Evolutionary conservation across 2,797 vertebrate species (phyloP).

Genomic region (Cheirogaleus major): DNA sequence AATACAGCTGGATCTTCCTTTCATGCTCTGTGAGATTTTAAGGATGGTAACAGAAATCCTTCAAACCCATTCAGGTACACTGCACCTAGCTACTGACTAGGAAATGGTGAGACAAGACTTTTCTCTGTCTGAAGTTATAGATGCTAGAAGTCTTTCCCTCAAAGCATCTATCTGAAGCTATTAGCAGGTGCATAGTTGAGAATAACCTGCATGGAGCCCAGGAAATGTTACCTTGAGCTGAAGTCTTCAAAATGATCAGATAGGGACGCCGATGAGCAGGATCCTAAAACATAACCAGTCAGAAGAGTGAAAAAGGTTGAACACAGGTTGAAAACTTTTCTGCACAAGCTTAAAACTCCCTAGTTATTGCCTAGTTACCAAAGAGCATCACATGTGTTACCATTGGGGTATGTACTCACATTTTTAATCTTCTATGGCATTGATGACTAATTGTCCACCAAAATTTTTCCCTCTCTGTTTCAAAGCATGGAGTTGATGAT

Average conservation of each 20-base stretch:
- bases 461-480: neutral
- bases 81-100: neutral
- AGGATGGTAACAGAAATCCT: neutral
- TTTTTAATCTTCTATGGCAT: neutral
- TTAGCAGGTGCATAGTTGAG: neutral
- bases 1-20: neutral
- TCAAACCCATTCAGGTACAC: neutral
- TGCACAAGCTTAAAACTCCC: neutral
- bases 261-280: neutral
- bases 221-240: neutral
- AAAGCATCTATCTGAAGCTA: neutral
- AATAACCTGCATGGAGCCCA: neutral
- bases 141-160: neutral
- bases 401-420: neutral
- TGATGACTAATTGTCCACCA: neutral
- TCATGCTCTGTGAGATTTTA: neutral
- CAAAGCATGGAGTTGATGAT: neutral
- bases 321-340: neutral
- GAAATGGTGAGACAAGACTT: neutral
- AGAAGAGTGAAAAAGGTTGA: neutral
- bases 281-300: neutral
- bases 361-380: neutral
- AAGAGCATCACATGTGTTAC: neutral
- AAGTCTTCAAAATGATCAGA: neutral
- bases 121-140: neutral